Evolutionary conservation across 35 echinoderm and acorn worm genomes (phyloP), one percentile per base, ranked within the genome.

Genomic region (Heliocidaris erythrogramma): DNA sequence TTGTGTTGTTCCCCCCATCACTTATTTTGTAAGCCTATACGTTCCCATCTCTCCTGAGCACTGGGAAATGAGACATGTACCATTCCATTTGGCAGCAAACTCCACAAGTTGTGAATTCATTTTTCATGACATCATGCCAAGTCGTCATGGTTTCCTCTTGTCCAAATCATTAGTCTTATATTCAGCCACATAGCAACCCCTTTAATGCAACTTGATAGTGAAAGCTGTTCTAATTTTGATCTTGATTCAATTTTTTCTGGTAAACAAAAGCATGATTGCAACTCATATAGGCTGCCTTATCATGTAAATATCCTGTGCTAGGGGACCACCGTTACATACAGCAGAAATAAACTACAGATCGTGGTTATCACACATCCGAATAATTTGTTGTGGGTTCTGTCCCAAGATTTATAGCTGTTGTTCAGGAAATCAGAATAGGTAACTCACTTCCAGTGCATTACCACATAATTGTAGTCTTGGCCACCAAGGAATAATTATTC

Each of bases 21-120:
- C 91, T 92, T 92, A 49, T 92, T 92, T 92, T 92, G 91, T 92
- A 92, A 92, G 91, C 29, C 91, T 92, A 92, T 92, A 92, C 48
- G 47, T 27, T 29, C 4, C 48, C 91, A 59, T 59, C 91, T 59
- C 91, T 48, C 91, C 21, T 12, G 91, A 92, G 91, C 50, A 48
- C 50, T 27, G 65, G 65, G 65, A 78, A 78, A 78, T 78, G 65
- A 78, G 65, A 78, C 65, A 27, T 78, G 65, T 78, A 78, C 65
- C 65, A 78, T 78, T 78, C 65, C 65, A 78, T 78, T 78, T 78
- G 65, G 65, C 65, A 78, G 65, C 27, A n/a, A 78, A 78, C 21
- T n/a, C 18, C n/a, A 78, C 18, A 78, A 78, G 65, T 78, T 78
- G 65, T 78, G 65, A 78, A 78, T 78, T 78, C 65, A 78, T 21